Percentiles rank a stretch among this genome's conserved stretches.
Conservation (phyloP, 2,113 vertebrate species). For the Chaetura pelagica region DNA sequence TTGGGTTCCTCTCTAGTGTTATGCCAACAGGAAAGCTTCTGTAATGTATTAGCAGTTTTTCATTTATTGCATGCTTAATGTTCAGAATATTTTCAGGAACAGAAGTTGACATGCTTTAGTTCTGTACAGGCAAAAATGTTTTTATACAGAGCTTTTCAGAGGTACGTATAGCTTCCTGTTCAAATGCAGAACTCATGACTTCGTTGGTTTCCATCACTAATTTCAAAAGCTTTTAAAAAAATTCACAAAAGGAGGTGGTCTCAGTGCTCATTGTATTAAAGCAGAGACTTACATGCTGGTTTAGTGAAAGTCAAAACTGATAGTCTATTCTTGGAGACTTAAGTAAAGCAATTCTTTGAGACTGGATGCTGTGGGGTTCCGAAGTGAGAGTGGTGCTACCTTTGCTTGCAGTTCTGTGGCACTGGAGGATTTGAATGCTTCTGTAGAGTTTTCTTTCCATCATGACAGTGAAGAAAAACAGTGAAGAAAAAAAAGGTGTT, state of each 20-base stretch:
- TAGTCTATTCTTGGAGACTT: neutral
- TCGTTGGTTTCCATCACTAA: neutral
- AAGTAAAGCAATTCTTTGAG: neutral
- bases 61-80: fast-evolving
- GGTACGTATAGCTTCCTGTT: neutral
- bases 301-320: neutral
- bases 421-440: neutral
- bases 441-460: neutral
- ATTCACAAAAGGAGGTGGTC: neutral
- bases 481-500: neutral
- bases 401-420: neutral
- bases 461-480: neutral
- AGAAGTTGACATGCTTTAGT: neutral
- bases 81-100: neutral
- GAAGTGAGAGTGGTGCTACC: neutral
- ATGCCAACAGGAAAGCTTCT: neutral
- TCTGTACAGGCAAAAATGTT: neutral
- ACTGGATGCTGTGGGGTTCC: neutral
- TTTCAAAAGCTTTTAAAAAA: neutral
- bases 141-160: neutral
- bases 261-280: neutral
- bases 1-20: neutral
- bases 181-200: neutral
- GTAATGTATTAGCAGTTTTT: neutral
- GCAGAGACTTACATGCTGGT: neutral